Percentiles rank a stretch among this genome's conserved stretches.
Conservation (phyloP, 2,888 invertebrate genomes). For the Tipula confusa region DNA sequence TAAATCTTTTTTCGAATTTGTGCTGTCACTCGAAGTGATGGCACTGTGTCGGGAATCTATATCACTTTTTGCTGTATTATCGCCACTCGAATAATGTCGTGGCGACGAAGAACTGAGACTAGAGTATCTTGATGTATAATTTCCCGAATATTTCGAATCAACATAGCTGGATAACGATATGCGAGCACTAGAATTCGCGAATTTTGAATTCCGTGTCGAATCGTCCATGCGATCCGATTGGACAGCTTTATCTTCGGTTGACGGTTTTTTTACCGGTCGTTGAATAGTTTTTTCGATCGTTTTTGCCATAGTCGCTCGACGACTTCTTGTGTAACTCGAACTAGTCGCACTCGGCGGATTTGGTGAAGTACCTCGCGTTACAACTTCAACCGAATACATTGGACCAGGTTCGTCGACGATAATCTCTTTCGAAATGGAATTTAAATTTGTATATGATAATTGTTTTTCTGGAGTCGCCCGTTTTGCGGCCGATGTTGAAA, state of each 20-base stretch:
- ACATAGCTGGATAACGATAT: constrained; percentile 63
- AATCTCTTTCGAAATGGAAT: constrained; percentile 36
- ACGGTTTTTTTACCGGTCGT: constrained; percentile 54
- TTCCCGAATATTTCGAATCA: constrained; percentile 47
- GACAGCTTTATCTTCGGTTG: constrained; percentile 64
- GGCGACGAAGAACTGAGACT: constrained; percentile 33
- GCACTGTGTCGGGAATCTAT: constrained; percentile 33
- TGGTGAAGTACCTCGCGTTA: constrained; percentile 75
- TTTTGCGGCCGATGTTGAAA: neutral
- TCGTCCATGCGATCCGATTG: constrained; percentile 71
- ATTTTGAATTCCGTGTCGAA: constrained; percentile 61
- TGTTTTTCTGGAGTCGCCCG: constrained; percentile 32
- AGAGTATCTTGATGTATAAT: constrained; percentile 39
- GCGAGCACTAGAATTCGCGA: constrained; percentile 57
- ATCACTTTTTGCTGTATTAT: constrained; percentile 36
- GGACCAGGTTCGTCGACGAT: constrained; percentile 38
- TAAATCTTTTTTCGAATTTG: constrained; percentile 26
- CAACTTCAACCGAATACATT: constrained; percentile 56
- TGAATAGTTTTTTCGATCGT: constrained; percentile 66
- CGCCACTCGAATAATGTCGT: constrained; percentile 29
- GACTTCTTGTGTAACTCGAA: constrained; percentile 58
- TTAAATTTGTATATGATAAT: constrained; percentile 35
- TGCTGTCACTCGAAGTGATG: neutral
- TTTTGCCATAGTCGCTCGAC: constrained; percentile 63
- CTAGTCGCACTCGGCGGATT: constrained; percentile 60